Evolutionary conservation across 1,140 invertebrate genomes (phyloP).

Genomic region (Drepana arcuata): DNA sequence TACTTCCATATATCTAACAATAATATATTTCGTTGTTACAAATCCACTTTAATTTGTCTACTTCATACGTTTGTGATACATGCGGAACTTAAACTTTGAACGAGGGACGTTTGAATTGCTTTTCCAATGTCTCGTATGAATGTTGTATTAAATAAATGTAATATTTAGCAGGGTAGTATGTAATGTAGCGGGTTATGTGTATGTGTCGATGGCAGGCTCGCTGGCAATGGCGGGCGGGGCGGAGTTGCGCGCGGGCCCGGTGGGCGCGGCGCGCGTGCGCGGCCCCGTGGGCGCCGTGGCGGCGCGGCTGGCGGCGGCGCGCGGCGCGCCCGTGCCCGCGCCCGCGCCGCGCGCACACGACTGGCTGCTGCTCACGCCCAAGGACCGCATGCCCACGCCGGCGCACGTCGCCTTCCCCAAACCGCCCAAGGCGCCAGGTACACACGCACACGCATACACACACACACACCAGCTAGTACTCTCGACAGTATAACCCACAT

Average conservation of each 20-base stretch:
- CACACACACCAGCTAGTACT: too few relatives aligned
- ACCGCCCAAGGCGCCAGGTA: slow-evolving; percentile 81
- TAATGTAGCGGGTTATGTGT: too few relatives aligned
- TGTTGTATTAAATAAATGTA: too few relatives aligned
- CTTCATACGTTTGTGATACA: too few relatives aligned
- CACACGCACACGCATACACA: slow-evolving; percentile 84
- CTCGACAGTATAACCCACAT: too few relatives aligned
- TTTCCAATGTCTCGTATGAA: too few relatives aligned
- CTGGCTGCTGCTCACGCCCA: slow-evolving; percentile 87
- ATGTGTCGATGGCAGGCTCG: slow-evolving; percentile 62
- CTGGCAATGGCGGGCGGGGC: slow-evolving; percentile 74
- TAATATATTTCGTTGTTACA: too few relatives aligned
- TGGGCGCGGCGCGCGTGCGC: slow-evolving; percentile 60
- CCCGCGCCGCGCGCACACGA: slow-evolving; percentile 78
- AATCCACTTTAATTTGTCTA: too few relatives aligned
- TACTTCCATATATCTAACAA: too few relatives aligned
- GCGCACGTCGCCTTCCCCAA: slow-evolving; percentile 88
- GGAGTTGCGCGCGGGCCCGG: slow-evolving; percentile 50
- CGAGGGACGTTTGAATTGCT: too few relatives aligned
- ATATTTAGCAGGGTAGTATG: too few relatives aligned
- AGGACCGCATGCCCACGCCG: slow-evolving; percentile 84
- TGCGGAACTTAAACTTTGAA: too few relatives aligned
- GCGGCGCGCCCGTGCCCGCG: slow-evolving; percentile 59
- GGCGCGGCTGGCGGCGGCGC: slow-evolving; percentile 78
- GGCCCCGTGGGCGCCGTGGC: slow-evolving; percentile 85